Evolutionary conservation across 2,113 vertebrate genomes (phyloP).

Genomic region (Kobus ellipsiprymnus): DNA sequence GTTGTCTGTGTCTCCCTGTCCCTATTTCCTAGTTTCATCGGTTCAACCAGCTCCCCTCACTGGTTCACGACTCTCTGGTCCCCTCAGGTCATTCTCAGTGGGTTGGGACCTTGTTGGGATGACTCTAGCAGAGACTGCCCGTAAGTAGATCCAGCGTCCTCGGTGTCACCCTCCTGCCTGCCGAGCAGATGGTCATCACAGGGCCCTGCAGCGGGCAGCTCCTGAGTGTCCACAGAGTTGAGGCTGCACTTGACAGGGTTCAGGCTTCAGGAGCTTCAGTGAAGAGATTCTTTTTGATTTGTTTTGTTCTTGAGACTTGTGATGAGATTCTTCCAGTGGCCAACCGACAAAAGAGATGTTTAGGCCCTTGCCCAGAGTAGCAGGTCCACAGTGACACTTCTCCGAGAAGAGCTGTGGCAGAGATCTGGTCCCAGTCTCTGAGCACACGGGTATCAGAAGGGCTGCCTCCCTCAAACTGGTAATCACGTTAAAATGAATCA

Average conservation of each 20-base stretch:
- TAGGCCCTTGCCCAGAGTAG: rapidly evolving
- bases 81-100: rapidly evolving
- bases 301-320: background rate
- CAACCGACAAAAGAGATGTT: background rate
- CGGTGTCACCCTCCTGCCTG: rapidly evolving
- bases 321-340: background rate
- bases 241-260: rapidly evolving
- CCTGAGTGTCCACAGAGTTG: background rate
- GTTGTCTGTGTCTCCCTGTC: too few species aligned
- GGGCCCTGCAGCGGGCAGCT: background rate
- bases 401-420: background rate
- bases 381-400: rapidly evolving
- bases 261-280: background rate
- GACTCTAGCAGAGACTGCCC: too few species aligned
- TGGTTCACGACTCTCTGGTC: background rate
- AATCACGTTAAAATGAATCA: background rate
- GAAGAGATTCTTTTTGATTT: background rate
- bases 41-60: background rate
- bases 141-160: background rate
- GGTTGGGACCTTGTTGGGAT: background rate
- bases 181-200: background rate
- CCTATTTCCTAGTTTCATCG: background rate
- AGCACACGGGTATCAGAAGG: rapidly evolving
- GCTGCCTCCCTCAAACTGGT: background rate
- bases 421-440: background rate